Evolutionary conservation across 1,140 invertebrate genomes (phyloP).

Genomic region (Cyphomyrmex costatus): DNA sequence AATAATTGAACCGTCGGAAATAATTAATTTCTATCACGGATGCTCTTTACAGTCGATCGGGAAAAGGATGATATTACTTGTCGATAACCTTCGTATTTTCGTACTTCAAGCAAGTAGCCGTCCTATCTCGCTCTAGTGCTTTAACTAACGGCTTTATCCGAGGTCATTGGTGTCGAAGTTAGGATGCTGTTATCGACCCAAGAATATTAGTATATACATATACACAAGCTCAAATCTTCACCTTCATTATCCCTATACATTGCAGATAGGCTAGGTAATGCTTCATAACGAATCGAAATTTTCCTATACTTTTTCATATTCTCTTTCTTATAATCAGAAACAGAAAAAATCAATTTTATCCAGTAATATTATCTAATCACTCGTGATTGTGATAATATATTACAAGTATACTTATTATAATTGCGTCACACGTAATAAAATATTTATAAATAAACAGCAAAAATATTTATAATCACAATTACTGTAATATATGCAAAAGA

Average conservation of each 20-base stretch:
- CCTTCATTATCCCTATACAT: slow-evolving; percentile 70
- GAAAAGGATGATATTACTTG: slow-evolving; percentile 38
- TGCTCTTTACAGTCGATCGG: slow-evolving; percentile 42
- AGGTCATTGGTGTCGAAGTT: slow-evolving; percentile 61
- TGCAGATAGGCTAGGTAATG: slow-evolving; percentile 18
- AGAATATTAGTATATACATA: slow-evolving; percentile 45
- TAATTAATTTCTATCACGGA: slow-evolving; percentile 38
- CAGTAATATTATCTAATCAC: neutral
- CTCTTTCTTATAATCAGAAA: slow-evolving; percentile 1
- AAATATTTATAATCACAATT: neutral
- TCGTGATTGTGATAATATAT: neutral
- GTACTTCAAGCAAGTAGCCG: slow-evolving; percentile 28
- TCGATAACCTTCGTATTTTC: slow-evolving; percentile 55
- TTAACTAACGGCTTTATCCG: slow-evolving; percentile 45
- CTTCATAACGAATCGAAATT: slow-evolving; percentile 34
- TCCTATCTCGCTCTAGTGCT: slow-evolving; percentile 25
- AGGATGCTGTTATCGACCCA: slow-evolving; percentile 76
- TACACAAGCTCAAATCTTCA: slow-evolving; percentile 68
- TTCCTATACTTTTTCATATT: slow-evolving; percentile 57
- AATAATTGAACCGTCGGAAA: slow-evolving; percentile 57
- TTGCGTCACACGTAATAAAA: neutral
- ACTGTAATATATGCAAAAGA: neutral
- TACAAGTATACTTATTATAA: neutral
- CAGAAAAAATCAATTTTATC: neutral
- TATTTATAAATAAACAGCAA: neutral